Base-by-base conservation (phyloP, 2,113 vertebrate species). In the Noctilio leporinus region DNA sequence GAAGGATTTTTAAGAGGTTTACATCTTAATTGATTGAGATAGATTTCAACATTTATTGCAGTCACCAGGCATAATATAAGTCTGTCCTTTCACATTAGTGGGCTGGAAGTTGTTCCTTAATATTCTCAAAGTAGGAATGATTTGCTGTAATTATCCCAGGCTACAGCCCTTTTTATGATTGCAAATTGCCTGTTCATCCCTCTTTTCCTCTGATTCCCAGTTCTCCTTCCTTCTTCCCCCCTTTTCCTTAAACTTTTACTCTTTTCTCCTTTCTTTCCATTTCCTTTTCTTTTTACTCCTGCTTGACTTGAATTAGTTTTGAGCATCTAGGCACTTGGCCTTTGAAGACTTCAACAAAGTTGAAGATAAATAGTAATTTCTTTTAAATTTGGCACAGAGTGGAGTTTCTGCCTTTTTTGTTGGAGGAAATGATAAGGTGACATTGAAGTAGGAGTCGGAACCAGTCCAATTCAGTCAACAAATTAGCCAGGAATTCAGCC, bases 361-460 rank as follows among this genome's bases (percentile, higher is more conserved):
- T 55, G 5, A n/a, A 77, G 43, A 88, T 59, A 65, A 91, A 53
- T 59, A 82, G 11, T 65, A 33, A 81, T 89, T 84, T 85, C 33
- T 84, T 78, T 67, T 84, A 69, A 72, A 59, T 91, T 15, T 82
- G 40, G n/a, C 26, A 4, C 43, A 78, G 43, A 70, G 20, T 57
- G 5, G 40, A 64, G 30, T 86, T 40, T 86, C 67, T 81, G 84
- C 69, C 40, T 83, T 76, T 89, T 17, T 17, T 76, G 10, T 24
- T 91, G 51, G 45, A 94, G 78, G 53, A 86, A 75, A 85, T 85
- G 51, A 88, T 94, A 93, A 81, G 40, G 64, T 43, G 72, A 84
- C 65, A 81, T 11, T 87, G 89, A 84, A 84, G 76, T 90, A 78
- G n/a, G 64, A 55, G 14, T 84, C 17, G 45, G 62, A 94, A 35